Evolutionary conservation across 2,888 invertebrate species (phyloP), one percentile per base, ranked within the genome.

Genomic region (Anoncus sp.): DNA sequence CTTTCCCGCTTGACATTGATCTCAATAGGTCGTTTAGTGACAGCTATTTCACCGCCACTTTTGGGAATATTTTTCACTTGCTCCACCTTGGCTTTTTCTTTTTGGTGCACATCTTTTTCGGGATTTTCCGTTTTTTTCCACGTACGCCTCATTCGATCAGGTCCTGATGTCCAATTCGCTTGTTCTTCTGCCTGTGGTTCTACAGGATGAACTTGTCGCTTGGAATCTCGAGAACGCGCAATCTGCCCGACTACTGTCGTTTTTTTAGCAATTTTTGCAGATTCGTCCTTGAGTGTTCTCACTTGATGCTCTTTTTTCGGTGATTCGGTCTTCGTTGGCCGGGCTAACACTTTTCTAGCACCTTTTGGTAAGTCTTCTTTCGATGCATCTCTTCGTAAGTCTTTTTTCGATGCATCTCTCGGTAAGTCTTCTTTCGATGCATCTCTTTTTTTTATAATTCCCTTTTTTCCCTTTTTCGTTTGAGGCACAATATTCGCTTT

Each of bases 201-300:
- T 14, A 10, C 7, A 22, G 70, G 45, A 16, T 53, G 60, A 3
- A 20, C n/a, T 60, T 14, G 63, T 9, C 38, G 63, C 31, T 70
- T 65, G 6, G 59, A 12, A 38, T 74, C 75, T 27, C 71, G 70
- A 43, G 66, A 49, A 35, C 51, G 43, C 12, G n/a, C 35, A 47
- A 62, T 7, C 3, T 71, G 47, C 3, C 20, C 35, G 7, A 40
- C 16, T 6, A 62, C 62, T 10, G 35, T 40, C 1, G 55, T 63
- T 40, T 72, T 62, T 63, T 75, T 63, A 1, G 38, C 40, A 22
- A 60, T 20, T 20, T 70, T 77, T 10, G 49, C 16, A 16, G 55
- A 55, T 59, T 77, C 76, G 7, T 75, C 65, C 7, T 65, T 47
- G 12, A 47, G 22, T 20, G 51, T 63, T 59, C 62, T 79, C 6